Base-by-base conservation (phyloP, 1,140 invertebrate genomes). In the Papilio aristodemus region DNA sequence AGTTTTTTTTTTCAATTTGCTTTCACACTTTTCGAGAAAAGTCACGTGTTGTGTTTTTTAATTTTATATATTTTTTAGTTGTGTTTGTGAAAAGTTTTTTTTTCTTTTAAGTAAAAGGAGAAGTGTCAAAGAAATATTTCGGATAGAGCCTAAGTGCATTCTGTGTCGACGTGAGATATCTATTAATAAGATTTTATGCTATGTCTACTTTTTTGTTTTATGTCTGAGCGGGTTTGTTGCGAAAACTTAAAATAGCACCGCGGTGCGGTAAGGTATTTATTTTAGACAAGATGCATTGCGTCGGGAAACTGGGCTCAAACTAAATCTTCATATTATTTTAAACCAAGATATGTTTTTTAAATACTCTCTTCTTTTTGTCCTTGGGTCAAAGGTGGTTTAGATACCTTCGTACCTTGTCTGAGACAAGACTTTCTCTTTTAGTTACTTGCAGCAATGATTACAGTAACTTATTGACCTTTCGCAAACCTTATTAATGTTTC, bases 191-290 rank as follows among this genome's bases (percentile, higher is more conserved):
- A 32, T 71, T 64, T 71, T 73, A 73, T 74, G 67, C 70, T 72
- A 74, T 72, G 75, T 54, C 70, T 71, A 70, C 71, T 70, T 73
- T 71, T 73, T 73, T 71, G 69, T 79, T 80, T 79, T 79, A 74
- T 82, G 78, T 77, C 76, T 78, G 78, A 75, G 80, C 77, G 82
- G 72, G 82, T 85, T 84, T 82, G 76, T 84, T 80, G 80, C 81
- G 78, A 83, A 84, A 77, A 74, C 79, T 54, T 69, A 81, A 85
- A 86, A 87, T 89, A 86, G 77, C 81, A 78, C 7, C 46, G 67
- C 74, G 80, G 74, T 78, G 82, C 75, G 83, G 85, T 84, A 86
- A 87, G 83, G 78, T 71, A 81, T 85, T 66, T 87, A 83, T 84
- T 86, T 87, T 85, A 81, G 82, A 75, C 77, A 76, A 75, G 75